Base-by-base conservation (phyloP, 2,113 vertebrate species). In the Heloderma charlesbogerti region DNA sequence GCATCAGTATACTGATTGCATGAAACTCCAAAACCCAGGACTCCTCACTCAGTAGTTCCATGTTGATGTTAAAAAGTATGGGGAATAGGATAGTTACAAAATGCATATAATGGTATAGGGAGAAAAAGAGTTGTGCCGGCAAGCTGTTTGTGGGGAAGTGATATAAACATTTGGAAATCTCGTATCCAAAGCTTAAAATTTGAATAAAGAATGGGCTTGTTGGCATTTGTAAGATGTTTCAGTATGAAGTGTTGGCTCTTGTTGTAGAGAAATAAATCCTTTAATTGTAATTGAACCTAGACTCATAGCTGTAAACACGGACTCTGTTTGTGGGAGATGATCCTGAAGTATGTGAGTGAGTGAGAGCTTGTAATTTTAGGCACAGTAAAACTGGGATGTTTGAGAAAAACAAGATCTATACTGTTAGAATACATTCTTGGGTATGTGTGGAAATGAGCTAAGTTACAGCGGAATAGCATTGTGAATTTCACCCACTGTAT, bases 291-390 rank as follows among this genome's bases (percentile, higher is more conserved):
- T 31, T 71, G 8, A 9, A 69, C 67, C 43, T 51, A 37, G 10
- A 54, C 12, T 37, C 29, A 51, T 81, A 88, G 43, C 40, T 80
- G 20, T 69, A 81, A 88, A 48, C 67, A 43, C 40, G 29, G 31
- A 27, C 60, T 80, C 18, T 18, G 34, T 89, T 89, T 81, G 78
- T 77, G 34, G 63, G 78, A 89, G 63, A 67, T 88, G 43, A n/a
- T 34, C 43, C 54, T 80, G 77, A 81, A 69, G 34, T 81, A 22
- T 71, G 20, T 37, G 34, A 82, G 67, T 54, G 45, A 82, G 34
- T 81, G 78, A 89, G 45, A 48, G 31, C 40, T 66, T 66, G 18
- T 45, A 80, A 88, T 80, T 67, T 88, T n/a, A 15, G 54, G 15
- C 22, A 34, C 29, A 67, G 27, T 78, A 34, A 88, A 20, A 79